phyloP scores from a whole-genome alignment of 2,797 vertebrate genomes.

The Cossypha niveicapilla region DNA sequence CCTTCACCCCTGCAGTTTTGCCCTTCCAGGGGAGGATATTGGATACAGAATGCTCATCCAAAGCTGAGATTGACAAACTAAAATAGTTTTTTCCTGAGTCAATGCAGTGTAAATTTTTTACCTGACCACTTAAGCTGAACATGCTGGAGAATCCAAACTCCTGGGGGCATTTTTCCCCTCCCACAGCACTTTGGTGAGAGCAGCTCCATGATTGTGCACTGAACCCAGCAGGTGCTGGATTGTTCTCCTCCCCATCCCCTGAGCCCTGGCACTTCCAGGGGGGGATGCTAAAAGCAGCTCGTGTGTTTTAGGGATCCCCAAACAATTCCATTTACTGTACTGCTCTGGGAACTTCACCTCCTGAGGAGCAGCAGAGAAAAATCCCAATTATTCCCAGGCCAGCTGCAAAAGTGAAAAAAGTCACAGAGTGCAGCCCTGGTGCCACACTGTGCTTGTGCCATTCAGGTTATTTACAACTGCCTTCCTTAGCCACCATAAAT shows the following conservation, averaged over 20 bases:
- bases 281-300: background rate
- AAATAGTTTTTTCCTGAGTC: background rate
- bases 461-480: conserved; percentile 8
- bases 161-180: background rate
- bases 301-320: background rate
- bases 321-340: background rate
- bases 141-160: background rate
- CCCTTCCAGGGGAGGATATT: background rate
- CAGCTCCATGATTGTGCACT: background rate
- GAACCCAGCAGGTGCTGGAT: background rate
- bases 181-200: background rate
- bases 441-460: background rate
- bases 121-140: background rate
- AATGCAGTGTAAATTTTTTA: background rate
- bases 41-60: background rate
- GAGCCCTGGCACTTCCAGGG: background rate
- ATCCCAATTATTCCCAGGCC: background rate
- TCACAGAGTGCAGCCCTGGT: background rate
- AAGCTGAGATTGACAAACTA: background rate
- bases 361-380: background rate
- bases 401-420: background rate
- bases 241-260: background rate
- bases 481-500: background rate
- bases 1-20: background rate
- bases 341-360: background rate